These are phyloP conservation scores for Macrotus californicus DNA, from an alignment of 2,113 vertebrate genomes.

Conservation along the genomic window DNA sequence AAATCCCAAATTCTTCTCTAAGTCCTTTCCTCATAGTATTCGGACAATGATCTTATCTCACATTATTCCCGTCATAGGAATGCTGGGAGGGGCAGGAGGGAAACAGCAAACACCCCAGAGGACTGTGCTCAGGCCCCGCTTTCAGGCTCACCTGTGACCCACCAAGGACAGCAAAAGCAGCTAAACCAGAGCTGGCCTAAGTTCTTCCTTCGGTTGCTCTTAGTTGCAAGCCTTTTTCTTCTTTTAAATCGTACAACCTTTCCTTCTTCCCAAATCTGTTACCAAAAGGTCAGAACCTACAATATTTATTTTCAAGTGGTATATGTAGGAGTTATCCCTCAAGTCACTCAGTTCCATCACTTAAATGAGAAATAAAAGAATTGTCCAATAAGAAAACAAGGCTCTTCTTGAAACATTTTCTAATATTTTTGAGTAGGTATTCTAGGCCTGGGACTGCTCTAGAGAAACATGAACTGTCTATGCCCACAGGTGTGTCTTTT, in stretches of 20 bases:
- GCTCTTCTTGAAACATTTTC: background rate
- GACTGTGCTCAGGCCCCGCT: background rate
- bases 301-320: background rate
- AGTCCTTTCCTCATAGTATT: background rate
- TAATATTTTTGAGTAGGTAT: background rate
- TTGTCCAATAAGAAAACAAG: background rate
- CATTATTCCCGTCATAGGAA: background rate
- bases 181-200: background rate
- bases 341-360: background rate
- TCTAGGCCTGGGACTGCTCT: background rate
- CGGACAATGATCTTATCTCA: background rate
- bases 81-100: background rate
- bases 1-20: background rate
- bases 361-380: background rate
- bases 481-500: background rate
- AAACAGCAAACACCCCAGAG: background rate
- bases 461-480: background rate
- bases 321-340: background rate
- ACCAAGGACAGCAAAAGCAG: background rate
- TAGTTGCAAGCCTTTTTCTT: background rate
- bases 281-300: background rate
- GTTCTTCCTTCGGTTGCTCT: background rate
- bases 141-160: background rate
- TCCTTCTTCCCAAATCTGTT: background rate
- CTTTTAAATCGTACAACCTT: background rate